These are phyloP conservation scores for Marasmarcha lunaedactyla DNA, from an alignment of 2,888 invertebrate species.

Conservation along the genomic window DNA sequence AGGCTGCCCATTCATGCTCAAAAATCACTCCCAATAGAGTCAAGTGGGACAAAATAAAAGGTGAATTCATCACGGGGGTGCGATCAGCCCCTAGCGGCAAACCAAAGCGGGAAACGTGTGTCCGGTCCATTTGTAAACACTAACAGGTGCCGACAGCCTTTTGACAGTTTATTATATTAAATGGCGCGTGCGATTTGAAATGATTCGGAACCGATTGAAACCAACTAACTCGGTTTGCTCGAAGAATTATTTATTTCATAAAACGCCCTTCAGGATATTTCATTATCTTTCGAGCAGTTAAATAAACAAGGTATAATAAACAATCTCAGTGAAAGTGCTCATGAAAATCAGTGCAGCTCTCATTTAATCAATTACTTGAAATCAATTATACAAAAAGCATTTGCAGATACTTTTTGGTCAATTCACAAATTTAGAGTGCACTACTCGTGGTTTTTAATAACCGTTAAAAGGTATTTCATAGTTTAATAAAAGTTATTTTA, in stretches of 20 bases:
- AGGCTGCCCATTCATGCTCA: conserved; percentile 64
- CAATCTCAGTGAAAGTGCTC: not conserved
- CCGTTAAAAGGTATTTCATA: not conserved
- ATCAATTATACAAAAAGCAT: conserved; percentile 39
- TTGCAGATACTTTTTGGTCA: conserved; percentile 28
- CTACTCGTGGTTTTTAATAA: too few relatives aligned
- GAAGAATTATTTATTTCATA: conserved; percentile 6
- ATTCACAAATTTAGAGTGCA: conserved; percentile 26
- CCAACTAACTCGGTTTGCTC: conserved; percentile 2
- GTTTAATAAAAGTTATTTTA: conserved; percentile 4
- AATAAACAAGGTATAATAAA: too few relatives aligned
- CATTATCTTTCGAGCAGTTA: too few relatives aligned
- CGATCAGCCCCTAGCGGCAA: conserved; percentile 44
- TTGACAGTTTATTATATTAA: conserved; percentile 61
- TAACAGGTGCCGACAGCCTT: conserved; percentile 58
- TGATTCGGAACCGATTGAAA: conserved; percentile 22
- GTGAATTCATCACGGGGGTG: conserved; percentile 60
- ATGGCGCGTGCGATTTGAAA: conserved; percentile 38
- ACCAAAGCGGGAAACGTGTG: conserved; percentile 60
- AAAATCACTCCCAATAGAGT: conserved; percentile 67
- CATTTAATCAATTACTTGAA: conserved; percentile 17
- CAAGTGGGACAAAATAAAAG: conserved; percentile 67
- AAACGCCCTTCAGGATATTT: not conserved
- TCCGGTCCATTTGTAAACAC: conserved; percentile 63
- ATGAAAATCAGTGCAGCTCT: too few relatives aligned